Evolutionary conservation across 2,888 invertebrate species (phyloP), one percentile per base, ranked within the genome.

Genomic region (Eupithecia pulchellata): DNA sequence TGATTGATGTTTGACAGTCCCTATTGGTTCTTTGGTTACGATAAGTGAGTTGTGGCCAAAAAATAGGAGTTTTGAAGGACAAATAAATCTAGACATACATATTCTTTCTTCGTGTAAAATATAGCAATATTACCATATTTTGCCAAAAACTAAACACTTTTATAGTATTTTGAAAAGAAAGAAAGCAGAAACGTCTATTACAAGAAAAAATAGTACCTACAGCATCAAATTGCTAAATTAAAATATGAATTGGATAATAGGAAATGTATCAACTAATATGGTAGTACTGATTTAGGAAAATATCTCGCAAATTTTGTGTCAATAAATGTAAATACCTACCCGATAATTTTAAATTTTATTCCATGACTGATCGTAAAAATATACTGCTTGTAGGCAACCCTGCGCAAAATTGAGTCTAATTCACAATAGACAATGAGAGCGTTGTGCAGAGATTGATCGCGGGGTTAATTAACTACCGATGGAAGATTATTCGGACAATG

Each of bases 401-500:
- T 75, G 57, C 34, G 60, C 42, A 27, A 75, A 75, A 77, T 77
- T 63, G 66, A 71, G 69, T 65, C 73, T 74, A 75, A 80, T 75
- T 78, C 74, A 75, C 60, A 66, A 73, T 62, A 76, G 78, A 80
- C 79, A 80, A 81, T 80, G 78, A 81, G 71, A 70, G 73, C 77
- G 70, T 65, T 77, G 69, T 73, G 66, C 69, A 67, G 66, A 81
- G 78, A 84, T 82, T 81, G 81, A 83, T 84, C 75, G 77, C 77
- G 64, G 69, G 74, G 77, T 83, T 83, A 83, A 83, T 83, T 84
- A 83, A 80, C 76, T 76, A 80, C 79, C 77, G 66, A 73, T 72
- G 63, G 69, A 63, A 66, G 71, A 71, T 74, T 61, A 66, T 64
- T 52, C 64, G 42, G 68, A 69, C 71, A 74, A 74, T 68, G 47